Conservation (phyloP, 1,140 invertebrate species). For the Wasmannia auropunctata region DNA sequence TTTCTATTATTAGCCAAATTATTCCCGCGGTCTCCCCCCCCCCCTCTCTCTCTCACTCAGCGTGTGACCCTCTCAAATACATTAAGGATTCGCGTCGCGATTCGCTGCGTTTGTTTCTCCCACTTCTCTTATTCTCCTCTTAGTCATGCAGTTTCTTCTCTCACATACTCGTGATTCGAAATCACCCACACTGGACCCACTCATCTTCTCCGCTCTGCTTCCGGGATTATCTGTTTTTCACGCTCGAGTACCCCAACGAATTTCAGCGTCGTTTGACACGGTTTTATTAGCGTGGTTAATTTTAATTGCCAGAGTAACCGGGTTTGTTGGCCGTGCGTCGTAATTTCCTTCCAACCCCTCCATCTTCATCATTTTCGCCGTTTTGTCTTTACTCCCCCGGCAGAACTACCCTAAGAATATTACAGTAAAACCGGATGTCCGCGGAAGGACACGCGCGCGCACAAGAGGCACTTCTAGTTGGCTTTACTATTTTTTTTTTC, state of each 20-base stretch:
- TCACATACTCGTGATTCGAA: background rate
- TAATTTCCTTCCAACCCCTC: constrained; percentile 4
- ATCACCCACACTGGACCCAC: background rate
- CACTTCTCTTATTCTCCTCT: background rate
- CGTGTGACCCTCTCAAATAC: constrained; percentile 46
- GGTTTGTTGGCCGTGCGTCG: background rate
- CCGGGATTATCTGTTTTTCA: constrained; percentile 35
- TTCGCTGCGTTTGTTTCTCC: background rate
- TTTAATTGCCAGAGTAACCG: constrained; percentile 38
- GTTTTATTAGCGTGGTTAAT: constrained; percentile 47
- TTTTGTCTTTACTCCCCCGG: background rate
- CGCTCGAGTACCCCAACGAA: background rate
- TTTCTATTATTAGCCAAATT: constrained; percentile 70
- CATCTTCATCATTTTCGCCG: background rate
- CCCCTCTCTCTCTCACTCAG: background rate
- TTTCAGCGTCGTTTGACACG: constrained; percentile 33
- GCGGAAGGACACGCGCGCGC: background rate
- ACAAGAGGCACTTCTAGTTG: constrained; percentile 13
- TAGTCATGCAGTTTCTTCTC: background rate
- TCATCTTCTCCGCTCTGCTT: constrained; percentile 25
- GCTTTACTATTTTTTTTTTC: constrained; percentile 24
- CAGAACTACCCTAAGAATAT: constrained; percentile 11
- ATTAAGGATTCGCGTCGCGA: background rate
- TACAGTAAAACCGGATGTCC: constrained; percentile 9
- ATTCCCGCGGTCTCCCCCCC: constrained; percentile 42